Evolutionary conservation across 1,140 invertebrate genomes (phyloP), one percentile per base, ranked within the genome.

Genomic region (Drosophila pallidifrons): DNA sequence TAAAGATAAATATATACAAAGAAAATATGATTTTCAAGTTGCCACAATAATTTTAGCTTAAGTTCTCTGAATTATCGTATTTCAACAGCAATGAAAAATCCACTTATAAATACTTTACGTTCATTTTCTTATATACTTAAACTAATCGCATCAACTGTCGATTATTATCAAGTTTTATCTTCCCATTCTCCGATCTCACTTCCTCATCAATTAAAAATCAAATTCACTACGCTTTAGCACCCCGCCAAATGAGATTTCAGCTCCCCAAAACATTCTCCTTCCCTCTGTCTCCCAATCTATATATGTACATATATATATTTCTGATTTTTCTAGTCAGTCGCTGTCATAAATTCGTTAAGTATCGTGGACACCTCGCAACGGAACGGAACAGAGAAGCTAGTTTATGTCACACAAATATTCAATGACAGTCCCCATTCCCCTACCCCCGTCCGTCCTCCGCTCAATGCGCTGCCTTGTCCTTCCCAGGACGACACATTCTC

Each of bases 351-450:
- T 87, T 87, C 59, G 85, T 89, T 88, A 83, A 88, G 80, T 77
- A 83, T 71, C 77, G 66, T 80, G 43, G n/a, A 45, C 67, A 65
- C 38, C 73, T 64, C 52, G 13, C 61, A 41, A 16, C 55, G 11
- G 32, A 28, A 10, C 47, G 35, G 41, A 60, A 66, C 25, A 51
- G 51, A 59, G 73, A 64, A 72, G 83, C 82, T 87, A 87, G 82
- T 87, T 87, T 87, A 68, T 87, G 82, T 87, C 83, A 82, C 82
- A 87, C 83, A 87, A 87, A 87, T 87, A 88, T 87, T 83, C 80
- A 80, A 80, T 87, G 82, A 87, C 83, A 87, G 72, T 15, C 41
- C 58, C 69, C 63, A 25, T 25, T 25, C 66, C 11, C 47, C 16
- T 16, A n/a, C 30, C 2, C 1, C 38, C 5, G 8, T 13, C 7